phyloP scores from a whole-genome alignment of 2,888 invertebrate genomes.

The Clusia tigrina region DNA sequence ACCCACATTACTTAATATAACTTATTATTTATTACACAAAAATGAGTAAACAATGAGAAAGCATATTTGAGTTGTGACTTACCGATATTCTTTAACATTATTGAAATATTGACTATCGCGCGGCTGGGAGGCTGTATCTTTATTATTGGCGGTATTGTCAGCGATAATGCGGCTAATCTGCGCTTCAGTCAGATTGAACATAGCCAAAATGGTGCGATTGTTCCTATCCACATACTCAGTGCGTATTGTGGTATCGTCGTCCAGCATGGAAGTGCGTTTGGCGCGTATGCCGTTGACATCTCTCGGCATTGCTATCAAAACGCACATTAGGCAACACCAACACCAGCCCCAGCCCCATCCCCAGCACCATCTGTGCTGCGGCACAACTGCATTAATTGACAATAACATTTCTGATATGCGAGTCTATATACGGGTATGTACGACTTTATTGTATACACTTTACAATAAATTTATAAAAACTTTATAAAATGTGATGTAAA shows the following conservation, averaged over 20 bases:
- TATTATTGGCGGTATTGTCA: slow-evolving; percentile 45
- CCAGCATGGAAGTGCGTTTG: slow-evolving; percentile 47
- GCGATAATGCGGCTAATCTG: slow-evolving; percentile 53
- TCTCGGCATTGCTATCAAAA: slow-evolving; percentile 17
- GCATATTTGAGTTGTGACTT: slow-evolving; percentile 36
- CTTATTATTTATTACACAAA: neutral
- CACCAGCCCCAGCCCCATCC: slow-evolving; percentile 20
- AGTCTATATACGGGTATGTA: too few species aligned
- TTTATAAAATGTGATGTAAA: too few species aligned
- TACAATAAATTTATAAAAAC: too few species aligned
- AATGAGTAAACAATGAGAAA: neutral
- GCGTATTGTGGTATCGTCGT: slow-evolving; percentile 48
- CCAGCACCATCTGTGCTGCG: slow-evolving; percentile 11
- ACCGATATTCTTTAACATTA: slow-evolving; percentile 53
- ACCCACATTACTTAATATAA: neutral
- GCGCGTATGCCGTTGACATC: slow-evolving; percentile 41
- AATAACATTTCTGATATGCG: neutral
- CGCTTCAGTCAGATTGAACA: slow-evolving; percentile 60
- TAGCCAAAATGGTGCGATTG: slow-evolving; percentile 53
- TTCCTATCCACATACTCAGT: slow-evolving; percentile 58
- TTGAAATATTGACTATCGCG: slow-evolving; percentile 48
- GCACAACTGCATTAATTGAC: slow-evolving; percentile 28
- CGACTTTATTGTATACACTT: too few species aligned
- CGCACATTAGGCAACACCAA: neutral
- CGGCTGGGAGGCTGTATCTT: slow-evolving; percentile 46